Evolutionary conservation across 1,140 invertebrate species (phyloP), one percentile per base, ranked within the genome.

Genomic region (Temnothorax longispinosus): DNA sequence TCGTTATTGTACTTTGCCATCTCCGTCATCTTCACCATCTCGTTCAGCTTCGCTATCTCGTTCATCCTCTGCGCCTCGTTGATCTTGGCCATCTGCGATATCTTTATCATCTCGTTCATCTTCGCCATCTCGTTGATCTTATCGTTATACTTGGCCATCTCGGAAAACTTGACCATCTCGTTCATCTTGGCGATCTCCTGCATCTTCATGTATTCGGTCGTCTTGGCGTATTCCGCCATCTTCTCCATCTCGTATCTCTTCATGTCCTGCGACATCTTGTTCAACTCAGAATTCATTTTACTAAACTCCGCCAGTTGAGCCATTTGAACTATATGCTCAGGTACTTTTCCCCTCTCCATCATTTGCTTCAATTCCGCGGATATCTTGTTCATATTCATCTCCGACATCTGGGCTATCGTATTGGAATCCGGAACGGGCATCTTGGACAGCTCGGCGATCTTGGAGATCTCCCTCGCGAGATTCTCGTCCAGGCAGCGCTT

Each of bases 321-420:
- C 95, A 95, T 95, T 89, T 95, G 95, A 32, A 95, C 95, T 78
- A 95, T 95, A 69, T 95, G 95, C 41, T 95, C 95, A 0, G 95
- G 95, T 7, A 95, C 95, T 85, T 95, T 95, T 4, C 95, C 95
- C 1, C 95, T 91, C 41, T 95, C 95, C 95, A 95, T 95, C 95
- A 95, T 95, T 71, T 95, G 95, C 64, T 95, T 95, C 56, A 95
- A 71, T 44, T 95, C 95, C 0, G 95, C 95, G 2, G 95, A 95
- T 52, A 95, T 95, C 75, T 95, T 95, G 62, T 95, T 95, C 94
- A 95, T 95, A 65, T 95, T 95, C 72, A 95, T 93, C 58, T 95
- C 95, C 0, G 94, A 95, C 94, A 95, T 95, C 65, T 95, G 95
- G 7, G 94, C 93, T 15, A 95, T 94, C 0, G 92, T 91, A 2